A percentile compares a stretch with the other conserved stretches of the same genome.
Evolutionary conservation across 2,113 vertebrate genomes (phyloP).

Genomic region (Myanophis thanlyinensis): DNA sequence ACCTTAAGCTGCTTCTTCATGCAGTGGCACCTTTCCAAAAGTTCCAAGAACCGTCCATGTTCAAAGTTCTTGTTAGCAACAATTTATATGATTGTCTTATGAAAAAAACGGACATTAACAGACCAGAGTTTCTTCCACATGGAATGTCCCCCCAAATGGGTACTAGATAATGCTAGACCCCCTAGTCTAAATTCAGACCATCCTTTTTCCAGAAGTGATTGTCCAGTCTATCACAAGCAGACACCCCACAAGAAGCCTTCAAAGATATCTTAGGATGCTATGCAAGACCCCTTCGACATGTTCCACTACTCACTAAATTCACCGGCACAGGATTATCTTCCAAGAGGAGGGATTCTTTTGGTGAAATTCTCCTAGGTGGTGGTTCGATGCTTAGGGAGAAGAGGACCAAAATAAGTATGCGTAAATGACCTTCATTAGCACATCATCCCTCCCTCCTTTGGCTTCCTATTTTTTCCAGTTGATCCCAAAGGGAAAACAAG

Average conservation of each 20-base stretch:
- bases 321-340: background rate
- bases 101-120: background rate
- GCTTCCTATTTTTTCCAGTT: background rate
- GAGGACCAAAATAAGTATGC: background rate
- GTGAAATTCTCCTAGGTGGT: background rate
- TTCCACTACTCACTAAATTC: background rate
- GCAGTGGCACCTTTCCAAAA: constrained; percentile 28
- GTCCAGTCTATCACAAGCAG: too few relatives aligned
- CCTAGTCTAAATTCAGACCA: background rate
- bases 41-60: constrained; percentile 45
- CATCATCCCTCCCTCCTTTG: background rate
- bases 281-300: background rate
- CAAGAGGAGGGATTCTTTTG: background rate
- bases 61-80: constrained; percentile 23
- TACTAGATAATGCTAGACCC: background rate
- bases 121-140: background rate
- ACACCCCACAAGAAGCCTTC: background rate
- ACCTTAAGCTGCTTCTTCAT: constrained; percentile 8
- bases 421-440: background rate
- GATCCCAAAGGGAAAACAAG: background rate
- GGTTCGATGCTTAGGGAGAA: background rate
- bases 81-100: constrained; percentile 34
- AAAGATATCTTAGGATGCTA: background rate
- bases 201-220: background rate
- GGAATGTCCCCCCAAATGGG: background rate